Percentiles rank a stretch among this genome's conserved stretches.
phyloP scores from a whole-genome alignment of 1,140 invertebrate genomes.

The Drosophila pseudoananassae region DNA sequence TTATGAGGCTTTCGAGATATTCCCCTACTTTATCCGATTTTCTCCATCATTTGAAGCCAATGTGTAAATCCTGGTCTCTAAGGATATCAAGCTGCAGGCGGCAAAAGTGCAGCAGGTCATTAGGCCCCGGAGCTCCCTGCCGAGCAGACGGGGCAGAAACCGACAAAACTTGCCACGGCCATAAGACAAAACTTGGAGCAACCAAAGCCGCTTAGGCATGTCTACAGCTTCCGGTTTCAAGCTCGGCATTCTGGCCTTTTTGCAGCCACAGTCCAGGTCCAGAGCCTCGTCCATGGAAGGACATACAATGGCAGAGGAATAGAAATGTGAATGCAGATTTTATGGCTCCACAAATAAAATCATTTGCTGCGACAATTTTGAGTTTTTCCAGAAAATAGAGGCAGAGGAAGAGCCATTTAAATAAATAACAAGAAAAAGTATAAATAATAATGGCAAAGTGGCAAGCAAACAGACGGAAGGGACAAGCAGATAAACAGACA shows the following conservation, averaged over 20 bases:
- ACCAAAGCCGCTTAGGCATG: conserved; percentile 71
- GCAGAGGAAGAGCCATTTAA: conserved; percentile 47
- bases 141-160: not conserved
- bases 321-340: conserved; percentile 65
- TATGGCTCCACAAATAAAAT: conserved; percentile 61
- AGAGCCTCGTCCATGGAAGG: conserved; percentile 10
- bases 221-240: conserved; percentile 56
- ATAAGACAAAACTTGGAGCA: conserved; percentile 41
- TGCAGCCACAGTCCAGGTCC: not conserved
- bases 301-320: conserved; percentile 59
- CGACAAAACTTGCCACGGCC: conserved; percentile 30
- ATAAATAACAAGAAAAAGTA: conserved; percentile 70
- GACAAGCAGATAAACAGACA: conserved; percentile 20
- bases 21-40: conserved; percentile 12
- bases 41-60: conserved; percentile 34
- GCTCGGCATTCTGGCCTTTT: not conserved
- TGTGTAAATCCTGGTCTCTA: conserved; percentile 30
- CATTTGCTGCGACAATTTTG: conserved; percentile 59
- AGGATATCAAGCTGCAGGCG: conserved; percentile 29
- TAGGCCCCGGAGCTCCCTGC: conserved; percentile 20
- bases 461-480: conserved; percentile 30
- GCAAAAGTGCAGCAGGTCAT: conserved; percentile 50
- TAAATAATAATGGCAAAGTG: conserved; percentile 69
- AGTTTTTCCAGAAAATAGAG: conserved; percentile 26
- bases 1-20: not conserved